Base-by-base conservation (phyloP, 2,888 invertebrate species). In the Phrixothrix hirtus region DNA sequence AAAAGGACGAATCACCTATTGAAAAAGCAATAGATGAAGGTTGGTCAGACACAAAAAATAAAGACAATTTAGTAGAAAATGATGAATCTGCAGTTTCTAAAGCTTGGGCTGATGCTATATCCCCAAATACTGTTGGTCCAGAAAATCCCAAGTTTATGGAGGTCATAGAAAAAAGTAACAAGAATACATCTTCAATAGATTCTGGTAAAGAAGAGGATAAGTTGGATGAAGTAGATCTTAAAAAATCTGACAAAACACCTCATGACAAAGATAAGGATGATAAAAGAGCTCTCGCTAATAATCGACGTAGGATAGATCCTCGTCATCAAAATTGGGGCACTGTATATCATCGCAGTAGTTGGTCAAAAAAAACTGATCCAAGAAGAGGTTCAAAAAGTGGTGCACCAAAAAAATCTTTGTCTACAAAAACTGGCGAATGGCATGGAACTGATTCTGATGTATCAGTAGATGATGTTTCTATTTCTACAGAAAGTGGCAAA, bases 401-500 rank as follows among this genome's bases (percentile, higher is more conserved):
- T 1, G 45, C 48, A 10, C 56, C 58, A 11, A 59, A 60, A 9
- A 67, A 75, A 42, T 66, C 73, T n/a, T 68, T 71, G 2, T 72
- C 75, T 1, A 68, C 64, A 0, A 74, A 74, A 55, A 77, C 77
- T 36, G 77, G 78, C 10, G 80, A 79, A 15, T 79, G 78, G 64
- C 78, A 77, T 30, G 80, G 79, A 37, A 87, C 88, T 9, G 90
- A 89, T 68, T 88, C 88, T 0, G 89, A 89, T 64, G 84, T 84
- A 26, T 87, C 89, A 13, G 85, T 85, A 1, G 90, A 89, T 55
- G 88, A 88, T 58, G 78, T 83, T 14, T 82, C 79, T 14, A 80
- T 79, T 65, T 61, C 83, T 63, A 71, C 81, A 65, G 74, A 84
- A 71, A 76, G 81, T 73, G 73, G 77, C 69, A 73, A 83, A 79